A percentile compares a stretch with the other conserved stretches of the same genome.
These are phyloP conservation scores for Pseudotriccus pelzelni DNA, from an alignment of 2,797 vertebrate genomes.

Conservation along the genomic window DNA sequence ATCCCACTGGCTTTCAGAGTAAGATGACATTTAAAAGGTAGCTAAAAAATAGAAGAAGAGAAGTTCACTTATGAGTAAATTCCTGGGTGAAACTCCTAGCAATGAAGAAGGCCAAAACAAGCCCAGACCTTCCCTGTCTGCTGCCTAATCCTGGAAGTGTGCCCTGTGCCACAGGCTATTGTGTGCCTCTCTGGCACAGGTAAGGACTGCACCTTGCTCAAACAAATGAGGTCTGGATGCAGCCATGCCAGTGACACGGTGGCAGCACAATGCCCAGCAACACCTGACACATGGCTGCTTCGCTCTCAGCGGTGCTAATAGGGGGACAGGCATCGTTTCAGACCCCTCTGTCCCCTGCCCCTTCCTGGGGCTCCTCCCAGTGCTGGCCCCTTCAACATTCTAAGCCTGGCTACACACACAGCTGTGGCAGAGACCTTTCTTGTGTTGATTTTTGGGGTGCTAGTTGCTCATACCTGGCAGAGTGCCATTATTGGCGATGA, in stretches of 20 bases:
- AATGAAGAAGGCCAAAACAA: not conserved
- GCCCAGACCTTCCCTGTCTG: not conserved
- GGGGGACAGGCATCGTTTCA: not conserved
- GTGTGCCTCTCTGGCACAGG: not conserved
- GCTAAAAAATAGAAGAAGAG: not conserved
- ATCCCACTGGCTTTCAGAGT: not conserved
- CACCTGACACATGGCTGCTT: not conserved
- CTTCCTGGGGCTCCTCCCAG: not conserved
- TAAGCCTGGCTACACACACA: not conserved
- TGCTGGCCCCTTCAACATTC: accelerated
- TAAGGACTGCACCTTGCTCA: not conserved
- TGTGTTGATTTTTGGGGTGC: not conserved
- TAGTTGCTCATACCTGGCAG: conserved; percentile 77
- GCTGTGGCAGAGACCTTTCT: not conserved
- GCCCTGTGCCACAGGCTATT: not conserved
- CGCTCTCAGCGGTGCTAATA: not conserved
- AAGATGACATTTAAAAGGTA: not conserved
- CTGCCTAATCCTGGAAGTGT: not conserved
- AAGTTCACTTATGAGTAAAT: not conserved
- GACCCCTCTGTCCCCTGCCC: not conserved
- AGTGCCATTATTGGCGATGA: conserved; percentile 96
- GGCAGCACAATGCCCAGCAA: not conserved
- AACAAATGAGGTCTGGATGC: not conserved
- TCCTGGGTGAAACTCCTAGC: not conserved
- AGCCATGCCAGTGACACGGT: accelerated